Evolutionary conservation across 1,140 invertebrate genomes (phyloP).

Genomic region (Heliothis subflexa): DNA sequence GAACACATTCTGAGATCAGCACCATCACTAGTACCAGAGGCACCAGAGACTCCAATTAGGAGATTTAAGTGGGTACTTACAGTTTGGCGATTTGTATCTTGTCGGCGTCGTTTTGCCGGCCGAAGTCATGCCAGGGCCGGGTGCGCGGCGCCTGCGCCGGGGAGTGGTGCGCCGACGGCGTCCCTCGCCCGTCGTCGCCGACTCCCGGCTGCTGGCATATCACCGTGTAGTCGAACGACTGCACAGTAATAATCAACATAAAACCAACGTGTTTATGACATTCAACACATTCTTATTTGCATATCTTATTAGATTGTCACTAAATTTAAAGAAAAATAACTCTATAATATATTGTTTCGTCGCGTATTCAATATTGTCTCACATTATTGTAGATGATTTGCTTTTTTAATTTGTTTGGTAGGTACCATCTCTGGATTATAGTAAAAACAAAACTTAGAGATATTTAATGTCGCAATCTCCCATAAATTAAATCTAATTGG

Average conservation of each 20-base stretch:
- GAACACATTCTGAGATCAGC: neutral
- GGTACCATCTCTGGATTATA: slow-evolving; percentile 15
- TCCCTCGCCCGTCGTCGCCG: slow-evolving; percentile 87
- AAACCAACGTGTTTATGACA: slow-evolving; percentile 19
- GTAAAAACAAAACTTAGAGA: slow-evolving; percentile 46
- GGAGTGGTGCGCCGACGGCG: slow-evolving; percentile 87
- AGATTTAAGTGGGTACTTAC: slow-evolving; percentile 89
- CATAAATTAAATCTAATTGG: slow-evolving; percentile 65
- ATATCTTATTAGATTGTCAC: slow-evolving; percentile 25
- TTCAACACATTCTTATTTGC: slow-evolving; percentile 36
- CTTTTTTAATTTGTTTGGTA: slow-evolving; percentile 4
- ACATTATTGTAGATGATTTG: neutral
- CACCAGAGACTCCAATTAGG: neutral
- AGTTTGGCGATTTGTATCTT: slow-evolving; percentile 99
- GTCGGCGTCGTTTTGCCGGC: slow-evolving; percentile 96
- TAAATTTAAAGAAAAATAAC: neutral
- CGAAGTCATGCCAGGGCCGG: slow-evolving; percentile 96
- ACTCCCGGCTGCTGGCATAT: slow-evolving; percentile 90
- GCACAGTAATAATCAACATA: slow-evolving; percentile 62
- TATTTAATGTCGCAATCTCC: slow-evolving; percentile 62
- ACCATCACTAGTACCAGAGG: neutral
- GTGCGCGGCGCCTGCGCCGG: slow-evolving; percentile 90
- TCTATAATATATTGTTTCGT: neutral
- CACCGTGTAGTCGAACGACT: slow-evolving; percentile 96
- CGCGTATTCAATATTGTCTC: slow-evolving; percentile 3